These are phyloP conservation scores for Cerceris ruficornis DNA, from an alignment of 2,888 invertebrate species.

Conservation along the genomic window DNA sequence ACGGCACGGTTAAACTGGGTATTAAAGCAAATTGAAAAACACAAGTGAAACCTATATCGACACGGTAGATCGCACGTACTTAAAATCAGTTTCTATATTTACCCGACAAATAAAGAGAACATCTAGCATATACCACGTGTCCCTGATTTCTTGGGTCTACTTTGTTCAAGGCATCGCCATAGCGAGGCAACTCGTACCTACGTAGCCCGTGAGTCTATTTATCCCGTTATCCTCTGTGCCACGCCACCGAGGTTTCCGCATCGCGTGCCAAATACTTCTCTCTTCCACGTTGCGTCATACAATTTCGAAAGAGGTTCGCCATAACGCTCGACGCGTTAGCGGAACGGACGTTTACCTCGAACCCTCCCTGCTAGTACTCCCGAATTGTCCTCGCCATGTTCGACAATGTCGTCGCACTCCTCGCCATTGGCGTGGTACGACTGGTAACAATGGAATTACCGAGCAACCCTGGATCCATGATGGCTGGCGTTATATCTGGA, in stretches of 20 bases:
- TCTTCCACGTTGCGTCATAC: conserved; percentile 31
- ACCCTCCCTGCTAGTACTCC: background rate
- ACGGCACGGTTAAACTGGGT: no score
- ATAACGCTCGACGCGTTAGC: conserved; percentile 18
- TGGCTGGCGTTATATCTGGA: no score
- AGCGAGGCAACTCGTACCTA: background rate
- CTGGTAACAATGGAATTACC: no score
- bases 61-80: no score
- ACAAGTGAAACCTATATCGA: no score
- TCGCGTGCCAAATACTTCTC: conserved; percentile 49
- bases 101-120: no score
- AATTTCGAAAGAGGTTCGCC: conserved; percentile 16
- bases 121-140: no score
- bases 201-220: conserved; percentile 21
- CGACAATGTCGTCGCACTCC: no score
- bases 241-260: conserved; percentile 24
- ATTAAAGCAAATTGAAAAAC: no score
- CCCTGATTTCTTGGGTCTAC: background rate
- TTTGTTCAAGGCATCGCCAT: background rate
- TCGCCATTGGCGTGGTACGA: no score
- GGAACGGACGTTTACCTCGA: conserved; percentile 45
- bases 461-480: no score
- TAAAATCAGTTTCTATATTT: no score
- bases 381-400: background rate
- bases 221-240: conserved; percentile 25